Base-by-base conservation (phyloP, 2,797 vertebrate species). In the Cichlasoma orientale region DNA sequence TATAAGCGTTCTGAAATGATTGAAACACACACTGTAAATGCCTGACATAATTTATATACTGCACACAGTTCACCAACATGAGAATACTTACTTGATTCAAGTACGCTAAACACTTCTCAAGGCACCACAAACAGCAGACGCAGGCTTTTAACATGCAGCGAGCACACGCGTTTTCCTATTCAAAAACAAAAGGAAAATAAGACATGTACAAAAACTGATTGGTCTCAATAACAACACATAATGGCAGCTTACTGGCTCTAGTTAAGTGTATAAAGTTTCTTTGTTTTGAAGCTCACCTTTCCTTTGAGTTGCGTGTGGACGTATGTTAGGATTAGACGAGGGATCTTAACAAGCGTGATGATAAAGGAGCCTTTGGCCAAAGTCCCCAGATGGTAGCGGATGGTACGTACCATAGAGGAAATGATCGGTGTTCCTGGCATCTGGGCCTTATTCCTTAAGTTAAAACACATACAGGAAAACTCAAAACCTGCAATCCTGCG, bases 71-170 rank as follows among this genome's bases (percentile, higher is more conserved):
- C 7, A 36, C 7, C 5, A 29, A 38, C 4, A 19, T 53, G 4
- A 29, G 23, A 27, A 7, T 1, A 79, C 93, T 92, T 94, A 99
- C 98, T 95, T 98, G 97, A 94, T 99, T 99, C 92, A 99, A 93
- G 88, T 97, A 99, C 29, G 93, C 95, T 44, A 99, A 97, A 95
- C 98, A 99, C 96, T 98, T 99, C 93, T 99, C 97, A 29, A 99
- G 95, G 95, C 98, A 99, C 98, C 98, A 99, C 93, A 99, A 92
- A 93, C 98, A 99, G 95, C 98, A 99, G 88, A 99, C 96, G 77
- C 98, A 99, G 33, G 97, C 94, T 93, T 99, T 99, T 87, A 99
- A 87, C 96, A 99, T 94, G 92, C 98, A 99, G 11, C 97, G 97
- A 73, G 98, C 97, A 79, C 97, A 98, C 44, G 96, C 97, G 50